These are phyloP conservation scores for Pristionchus entomophagus DNA, from an alignment of 2,888 invertebrate species.

Conservation along the genomic window DNA sequence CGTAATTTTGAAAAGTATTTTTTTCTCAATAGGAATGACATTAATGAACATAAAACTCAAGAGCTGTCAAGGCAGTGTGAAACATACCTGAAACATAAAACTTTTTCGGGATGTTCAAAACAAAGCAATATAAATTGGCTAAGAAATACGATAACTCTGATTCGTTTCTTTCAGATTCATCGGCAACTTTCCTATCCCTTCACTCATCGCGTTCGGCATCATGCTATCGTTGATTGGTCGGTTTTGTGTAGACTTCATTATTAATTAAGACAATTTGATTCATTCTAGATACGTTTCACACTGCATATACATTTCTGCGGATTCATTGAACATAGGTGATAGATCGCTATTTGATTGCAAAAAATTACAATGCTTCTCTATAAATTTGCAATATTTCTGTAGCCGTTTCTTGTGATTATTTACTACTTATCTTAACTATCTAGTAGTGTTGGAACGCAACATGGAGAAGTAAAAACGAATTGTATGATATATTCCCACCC, in stretches of 20 bases:
- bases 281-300: too few relatives aligned
- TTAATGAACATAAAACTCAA: background rate
- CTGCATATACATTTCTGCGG: too few relatives aligned
- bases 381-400: background rate
- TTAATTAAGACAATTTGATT: background rate
- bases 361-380: background rate
- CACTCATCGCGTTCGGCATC: conserved; percentile 60
- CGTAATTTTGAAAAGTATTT: too few relatives aligned
- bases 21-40: background rate
- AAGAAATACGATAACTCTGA: background rate
- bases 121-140: too few relatives aligned
- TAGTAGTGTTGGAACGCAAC: too few relatives aligned
- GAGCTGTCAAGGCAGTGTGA: background rate
- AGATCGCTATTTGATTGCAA: too few relatives aligned
- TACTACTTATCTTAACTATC: background rate
- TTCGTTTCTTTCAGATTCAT: conserved; percentile 50
- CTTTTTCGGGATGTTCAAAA: too few relatives aligned
- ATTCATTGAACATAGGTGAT: too few relatives aligned
- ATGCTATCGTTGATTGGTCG: conserved; percentile 53
- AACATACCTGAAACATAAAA: background rate
- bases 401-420: background rate
- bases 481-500: too few relatives aligned
- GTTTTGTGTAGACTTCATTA: conserved; percentile 14
- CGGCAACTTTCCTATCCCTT: conserved; percentile 58
- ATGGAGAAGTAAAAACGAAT: too few relatives aligned